A percentile compares a stretch with the other conserved stretches of the same genome.
Evolutionary conservation across 2,797 vertebrate genomes (phyloP).

Genomic region (Pempheris klunzingeri): DNA sequence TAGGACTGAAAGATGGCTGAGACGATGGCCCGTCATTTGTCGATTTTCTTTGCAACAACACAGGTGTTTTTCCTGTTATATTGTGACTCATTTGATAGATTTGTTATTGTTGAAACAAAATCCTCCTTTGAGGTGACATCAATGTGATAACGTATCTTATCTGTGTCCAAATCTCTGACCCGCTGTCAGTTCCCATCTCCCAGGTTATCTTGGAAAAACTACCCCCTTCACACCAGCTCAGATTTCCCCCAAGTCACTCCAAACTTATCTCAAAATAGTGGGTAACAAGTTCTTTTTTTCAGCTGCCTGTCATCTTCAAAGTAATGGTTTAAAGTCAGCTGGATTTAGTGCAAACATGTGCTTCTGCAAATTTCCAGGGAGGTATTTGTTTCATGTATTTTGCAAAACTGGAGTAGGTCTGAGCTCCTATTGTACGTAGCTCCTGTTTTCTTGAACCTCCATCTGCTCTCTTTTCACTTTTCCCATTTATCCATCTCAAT

Average conservation of each 20-base stretch:
- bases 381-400: constrained; percentile 6
- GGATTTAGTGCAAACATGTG: constrained; percentile 16
- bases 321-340: neutral
- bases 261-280: constrained; percentile 32
- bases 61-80: neutral
- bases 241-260: constrained; percentile 35
- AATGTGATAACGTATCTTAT: constrained; percentile 23
- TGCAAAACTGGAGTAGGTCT: neutral
- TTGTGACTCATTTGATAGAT: neutral
- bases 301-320: constrained; percentile 23
- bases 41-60: neutral
- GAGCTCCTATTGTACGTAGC: constrained; percentile 4
- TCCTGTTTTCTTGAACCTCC: constrained; percentile 5
- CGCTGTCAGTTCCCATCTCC: constrained; percentile 38
- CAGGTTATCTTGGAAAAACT: constrained; percentile 60
- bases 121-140: constrained; percentile 18
- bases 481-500: neutral
- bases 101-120: constrained; percentile 23
- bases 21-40: neutral
- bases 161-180: constrained; percentile 37
- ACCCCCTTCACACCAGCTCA: constrained; percentile 25
- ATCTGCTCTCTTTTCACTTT: constrained; percentile 11
- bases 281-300: constrained; percentile 20
- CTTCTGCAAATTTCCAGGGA: constrained; percentile 7
- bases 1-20: neutral